Evolutionary conservation across 2,888 invertebrate genomes (phyloP).

Genomic region (Nipponacmea schrenckii): DNA sequence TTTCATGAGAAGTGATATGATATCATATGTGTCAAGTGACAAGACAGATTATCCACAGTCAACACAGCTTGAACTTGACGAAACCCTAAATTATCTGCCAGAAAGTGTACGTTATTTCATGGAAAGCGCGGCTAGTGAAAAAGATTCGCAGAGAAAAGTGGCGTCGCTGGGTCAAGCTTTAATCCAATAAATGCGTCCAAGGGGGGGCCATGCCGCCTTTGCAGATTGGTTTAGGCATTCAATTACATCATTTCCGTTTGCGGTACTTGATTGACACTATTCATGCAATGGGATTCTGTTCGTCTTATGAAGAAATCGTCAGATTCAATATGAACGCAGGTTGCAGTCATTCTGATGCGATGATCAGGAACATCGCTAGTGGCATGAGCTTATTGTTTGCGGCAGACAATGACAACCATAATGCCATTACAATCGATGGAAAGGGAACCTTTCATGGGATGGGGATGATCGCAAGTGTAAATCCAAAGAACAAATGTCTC

Average conservation of each 20-base stretch:
- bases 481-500: not conserved
- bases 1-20: conserved; percentile 17
- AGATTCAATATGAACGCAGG: conserved; percentile 28
- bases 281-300: conserved; percentile 38
- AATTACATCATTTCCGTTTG: conserved; percentile 42
- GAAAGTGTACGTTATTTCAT: conserved; percentile 13
- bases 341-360: conserved; percentile 17
- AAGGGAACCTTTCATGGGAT: not conserved
- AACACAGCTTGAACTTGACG: conserved; percentile 15
- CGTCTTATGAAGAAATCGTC: conserved; percentile 33
- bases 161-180: conserved; percentile 19
- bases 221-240: conserved; percentile 40
- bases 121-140: not conserved
- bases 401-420: conserved; percentile 50
- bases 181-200: conserved; percentile 35
- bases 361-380: conserved; percentile 11
- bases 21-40: not conserved
- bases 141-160: not conserved
- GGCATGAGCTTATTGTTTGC: conserved; percentile 35
- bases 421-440: conserved; percentile 34
- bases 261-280: conserved; percentile 41
- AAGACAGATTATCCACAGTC: not conserved
- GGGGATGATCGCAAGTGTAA: not conserved
- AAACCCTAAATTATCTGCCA: conserved; percentile 17
- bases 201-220: conserved; percentile 34